A percentile compares a stretch with the other conserved stretches of the same genome.
Conservation (phyloP, 2,797 vertebrate genomes). For the Pseudomugil gertrudae region DNA sequence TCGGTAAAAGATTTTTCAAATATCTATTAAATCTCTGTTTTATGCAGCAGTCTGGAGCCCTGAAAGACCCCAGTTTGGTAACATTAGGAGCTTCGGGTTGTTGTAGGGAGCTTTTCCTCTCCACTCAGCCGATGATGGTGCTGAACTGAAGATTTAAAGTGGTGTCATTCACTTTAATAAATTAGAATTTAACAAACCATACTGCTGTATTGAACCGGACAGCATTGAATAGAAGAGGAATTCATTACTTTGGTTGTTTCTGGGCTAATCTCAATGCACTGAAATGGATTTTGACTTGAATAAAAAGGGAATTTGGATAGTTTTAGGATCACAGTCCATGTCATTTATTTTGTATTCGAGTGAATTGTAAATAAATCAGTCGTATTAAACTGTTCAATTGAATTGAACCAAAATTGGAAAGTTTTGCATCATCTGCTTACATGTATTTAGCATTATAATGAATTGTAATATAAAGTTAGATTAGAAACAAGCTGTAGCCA, state of each 20-base stretch:
- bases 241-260: background rate
- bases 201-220: background rate
- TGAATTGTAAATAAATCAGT: too few species aligned
- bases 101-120: background rate
- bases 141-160: background rate
- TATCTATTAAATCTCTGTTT: background rate
- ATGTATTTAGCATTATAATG: too few species aligned
- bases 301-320: background rate
- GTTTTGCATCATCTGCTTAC: too few species aligned
- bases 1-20: background rate
- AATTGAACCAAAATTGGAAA: background rate
- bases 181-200: background rate
- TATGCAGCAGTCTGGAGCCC: background rate
- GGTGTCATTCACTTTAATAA: background rate
- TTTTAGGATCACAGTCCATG: background rate
- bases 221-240: background rate
- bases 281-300: background rate
- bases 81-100: too few species aligned
- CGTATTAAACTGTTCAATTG: background rate
- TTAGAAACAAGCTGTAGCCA: too few species aligned
- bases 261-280: background rate
- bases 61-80: too few species aligned
- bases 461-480: too few species aligned
- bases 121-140: background rate
- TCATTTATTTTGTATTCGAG: background rate